Evolutionary conservation across 1,140 invertebrate genomes (phyloP).

Genomic region (Neuroterus valhalla): DNA sequence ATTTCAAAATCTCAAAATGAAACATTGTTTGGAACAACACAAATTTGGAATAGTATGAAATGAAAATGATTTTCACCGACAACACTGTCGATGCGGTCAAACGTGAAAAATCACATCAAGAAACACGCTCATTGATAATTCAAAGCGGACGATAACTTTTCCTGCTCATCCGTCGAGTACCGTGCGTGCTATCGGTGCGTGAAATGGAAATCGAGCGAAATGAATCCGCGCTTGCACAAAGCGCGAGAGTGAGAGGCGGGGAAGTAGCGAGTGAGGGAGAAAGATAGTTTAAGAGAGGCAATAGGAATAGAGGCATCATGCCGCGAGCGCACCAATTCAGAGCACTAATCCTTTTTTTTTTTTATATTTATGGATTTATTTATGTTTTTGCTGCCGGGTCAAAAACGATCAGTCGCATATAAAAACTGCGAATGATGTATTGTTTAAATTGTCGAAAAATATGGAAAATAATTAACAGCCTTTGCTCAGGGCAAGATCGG

Average conservation of each 20-base stretch:
- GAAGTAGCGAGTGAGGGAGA: slow-evolving; percentile 32
- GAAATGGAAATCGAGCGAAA: slow-evolving; percentile 71
- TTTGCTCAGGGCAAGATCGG: no score
- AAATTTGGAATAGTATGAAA: not conserved
- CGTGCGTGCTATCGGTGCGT: slow-evolving; percentile 60
- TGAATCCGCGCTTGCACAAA: slow-evolving; percentile 57
- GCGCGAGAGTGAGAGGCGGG: slow-evolving; percentile 38
- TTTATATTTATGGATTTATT: slow-evolving; percentile 33
- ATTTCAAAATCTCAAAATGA: no score
- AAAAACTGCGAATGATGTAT: no score
- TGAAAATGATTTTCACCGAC: slow-evolving; percentile 20
- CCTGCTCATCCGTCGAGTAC: slow-evolving; percentile 59
- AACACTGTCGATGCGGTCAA: slow-evolving; percentile 27
- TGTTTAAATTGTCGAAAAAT: no score
- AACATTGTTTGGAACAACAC: no score
- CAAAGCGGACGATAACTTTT: slow-evolving; percentile 66
- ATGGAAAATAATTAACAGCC: no score
- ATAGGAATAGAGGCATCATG: slow-evolving; percentile 29
- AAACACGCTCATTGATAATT: slow-evolving; percentile 63
- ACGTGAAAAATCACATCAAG: slow-evolving; percentile 44
- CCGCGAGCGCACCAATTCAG: slow-evolving; percentile 59
- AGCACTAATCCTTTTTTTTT: slow-evolving; percentile 54
- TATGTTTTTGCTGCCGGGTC: not conserved
- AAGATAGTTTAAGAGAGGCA: slow-evolving; percentile 16
- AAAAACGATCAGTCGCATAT: not conserved